Evolutionary conservation across 2,797 vertebrate genomes (phyloP), one percentile per base, ranked within the genome.

Genomic region (Pygocentrus nattereri): DNA sequence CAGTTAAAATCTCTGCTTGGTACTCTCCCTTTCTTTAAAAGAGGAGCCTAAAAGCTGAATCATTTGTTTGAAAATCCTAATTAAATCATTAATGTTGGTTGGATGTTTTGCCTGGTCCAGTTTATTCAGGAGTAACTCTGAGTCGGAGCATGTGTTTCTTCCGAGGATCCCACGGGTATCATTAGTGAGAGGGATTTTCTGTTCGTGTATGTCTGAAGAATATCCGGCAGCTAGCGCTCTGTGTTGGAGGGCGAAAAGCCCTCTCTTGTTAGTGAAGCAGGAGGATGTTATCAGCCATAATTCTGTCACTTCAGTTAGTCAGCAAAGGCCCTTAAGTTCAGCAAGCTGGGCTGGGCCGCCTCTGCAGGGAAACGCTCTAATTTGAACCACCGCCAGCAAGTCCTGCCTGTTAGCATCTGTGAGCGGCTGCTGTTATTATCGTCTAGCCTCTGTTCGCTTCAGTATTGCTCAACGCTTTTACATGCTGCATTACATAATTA

Each of bases 131-230:
- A 89, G 84, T 69, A 67, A 70, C 23, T 82, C 87, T 71, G 38
- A 68, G 16, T 78, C 65, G 47, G 34, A 50, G 68, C 76, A 78
- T 81, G 87, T 86, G 38, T 84, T 87, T 83, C 88, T 80, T 65
- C 78, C 31, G 80, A 76, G 75, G 83, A 78, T 89, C 90, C 89
- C 90, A 78, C 83, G 89, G 89, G 91, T 79, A 76, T 85, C 87
- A 82, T 76, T 87, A 83, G 44, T 58, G 41, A 50, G 49, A 64
- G 79, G 89, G 88, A 84, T 88, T 91, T 89, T 90, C 87, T 86
- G 34, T 59, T 77, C 76, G 79, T 59, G n/a, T 80, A 30, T 59
- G 69, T 80, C 71, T 30, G n/a, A 78, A 54, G 56, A 44, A 64
- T 83, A 82, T 83, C 75, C 77, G 62, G 7, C 0, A 81, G 54